Evolutionary conservation across 2,113 vertebrate species (phyloP).

Genomic region (Numenius arquata): DNA sequence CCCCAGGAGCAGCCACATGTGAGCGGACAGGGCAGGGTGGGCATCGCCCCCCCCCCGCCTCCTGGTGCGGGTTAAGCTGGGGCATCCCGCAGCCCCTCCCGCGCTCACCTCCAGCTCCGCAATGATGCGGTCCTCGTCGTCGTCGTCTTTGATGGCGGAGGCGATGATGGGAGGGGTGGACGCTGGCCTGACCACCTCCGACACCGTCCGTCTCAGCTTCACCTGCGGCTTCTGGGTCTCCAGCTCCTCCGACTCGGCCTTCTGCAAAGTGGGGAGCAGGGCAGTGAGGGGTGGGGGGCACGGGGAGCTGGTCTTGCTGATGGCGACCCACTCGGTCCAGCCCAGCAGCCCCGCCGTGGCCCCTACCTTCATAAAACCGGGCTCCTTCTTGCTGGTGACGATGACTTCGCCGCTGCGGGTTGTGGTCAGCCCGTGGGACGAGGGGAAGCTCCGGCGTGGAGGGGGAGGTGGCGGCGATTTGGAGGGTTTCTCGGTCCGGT

Average conservation of each 20-base stretch:
- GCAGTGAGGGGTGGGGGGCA: not conserved
- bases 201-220: constrained; percentile 88
- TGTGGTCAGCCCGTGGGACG: constrained; percentile 88
- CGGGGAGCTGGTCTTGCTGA: too few species aligned
- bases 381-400: constrained; percentile 88
- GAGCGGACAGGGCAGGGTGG: not conserved
- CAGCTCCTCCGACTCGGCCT: constrained; percentile 89
- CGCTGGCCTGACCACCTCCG: constrained; percentile 90
- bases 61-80: not conserved
- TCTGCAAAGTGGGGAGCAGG: constrained; percentile 64
- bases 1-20: rapidly evolving
- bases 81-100: not conserved
- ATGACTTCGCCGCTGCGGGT: constrained; percentile 92
- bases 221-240: constrained; percentile 90
- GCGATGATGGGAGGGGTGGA: constrained; percentile 90
- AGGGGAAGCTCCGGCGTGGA: constrained; percentile 93
- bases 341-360: not conserved
- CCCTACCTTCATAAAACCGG: constrained; percentile 74
- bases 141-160: constrained; percentile 84
- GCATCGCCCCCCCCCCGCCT: not conserved
- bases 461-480: constrained; percentile 94
- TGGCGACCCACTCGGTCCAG: not conserved
- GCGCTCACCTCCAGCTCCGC: constrained; percentile 87
- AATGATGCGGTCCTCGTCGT: constrained; percentile 85
- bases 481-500: constrained; percentile 96